Evolutionary conservation across 1,140 invertebrate genomes (phyloP).

Genomic region (Bombus fervidus): DNA sequence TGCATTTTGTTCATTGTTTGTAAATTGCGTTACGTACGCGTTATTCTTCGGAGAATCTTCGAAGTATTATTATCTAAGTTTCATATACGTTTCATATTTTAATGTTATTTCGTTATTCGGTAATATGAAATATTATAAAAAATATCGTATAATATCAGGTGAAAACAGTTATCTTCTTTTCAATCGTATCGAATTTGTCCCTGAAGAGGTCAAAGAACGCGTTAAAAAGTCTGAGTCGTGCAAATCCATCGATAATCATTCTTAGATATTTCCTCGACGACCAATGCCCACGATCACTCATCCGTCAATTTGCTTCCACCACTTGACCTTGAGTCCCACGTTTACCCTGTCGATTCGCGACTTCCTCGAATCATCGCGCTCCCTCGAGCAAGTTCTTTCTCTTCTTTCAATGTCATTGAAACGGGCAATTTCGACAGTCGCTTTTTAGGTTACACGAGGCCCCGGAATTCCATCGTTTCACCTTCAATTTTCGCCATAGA

Average conservation of each 20-base stretch:
- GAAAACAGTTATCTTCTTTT: no score
- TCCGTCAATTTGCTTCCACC: slow-evolving; percentile 3
- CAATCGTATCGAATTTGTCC: neutral
- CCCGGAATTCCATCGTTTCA: neutral
- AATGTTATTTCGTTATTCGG: no score
- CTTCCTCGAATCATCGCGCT: neutral
- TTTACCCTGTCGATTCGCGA: neutral
- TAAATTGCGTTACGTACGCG: no score
- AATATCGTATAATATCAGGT: no score
- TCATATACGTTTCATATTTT: no score
- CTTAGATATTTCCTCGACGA: neutral
- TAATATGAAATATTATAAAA: no score
- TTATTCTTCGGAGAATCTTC: no score
- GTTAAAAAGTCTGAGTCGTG: neutral
- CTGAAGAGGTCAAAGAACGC: neutral
- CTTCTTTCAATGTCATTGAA: slow-evolving; percentile 23
- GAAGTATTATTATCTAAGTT: no score
- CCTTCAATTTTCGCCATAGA: neutral
- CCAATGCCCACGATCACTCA: neutral
- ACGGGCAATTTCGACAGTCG: neutral
- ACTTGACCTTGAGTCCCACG: neutral
- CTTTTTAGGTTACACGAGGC: slow-evolving; percentile 7
- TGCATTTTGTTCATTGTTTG: no score
- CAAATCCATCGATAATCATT: neutral
- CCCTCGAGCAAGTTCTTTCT: slow-evolving; percentile 29